A percentile compares a stretch with the other conserved stretches of the same genome.
Conservation (phyloP, 2,888 invertebrate genomes). For the Drosophila anomelani region DNA sequence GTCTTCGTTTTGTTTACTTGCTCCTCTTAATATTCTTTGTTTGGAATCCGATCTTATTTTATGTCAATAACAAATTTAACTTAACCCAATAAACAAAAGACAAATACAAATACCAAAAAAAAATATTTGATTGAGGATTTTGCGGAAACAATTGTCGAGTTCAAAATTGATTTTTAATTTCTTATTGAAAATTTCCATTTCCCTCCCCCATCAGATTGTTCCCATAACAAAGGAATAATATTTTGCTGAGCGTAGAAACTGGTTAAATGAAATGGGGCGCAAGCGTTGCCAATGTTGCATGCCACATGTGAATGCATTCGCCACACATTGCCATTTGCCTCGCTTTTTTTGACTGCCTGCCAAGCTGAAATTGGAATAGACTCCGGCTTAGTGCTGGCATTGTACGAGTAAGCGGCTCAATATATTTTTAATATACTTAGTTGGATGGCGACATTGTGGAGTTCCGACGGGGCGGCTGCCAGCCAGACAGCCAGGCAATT, state of each 20-base stretch:
- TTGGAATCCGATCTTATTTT: neutral
- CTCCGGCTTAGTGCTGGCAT: slow-evolving; percentile 51
- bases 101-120: neutral
- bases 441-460: slow-evolving; percentile 59
- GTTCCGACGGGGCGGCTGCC: slow-evolving; percentile 5
- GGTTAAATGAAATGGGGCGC: slow-evolving; percentile 16
- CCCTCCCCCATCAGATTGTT: neutral
- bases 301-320: slow-evolving; percentile 63
- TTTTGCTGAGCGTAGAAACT: slow-evolving; percentile 21
- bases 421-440: slow-evolving; percentile 78
- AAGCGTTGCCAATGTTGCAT: slow-evolving; percentile 58
- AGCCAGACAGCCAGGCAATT: slow-evolving; percentile 51
- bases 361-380: slow-evolving; percentile 69
- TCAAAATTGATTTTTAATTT: slow-evolving; percentile 1
- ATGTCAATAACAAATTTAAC: neutral
- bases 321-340: slow-evolving; percentile 4
- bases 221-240: neutral
- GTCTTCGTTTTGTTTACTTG: no score
- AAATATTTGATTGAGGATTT: neutral
- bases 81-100: neutral
- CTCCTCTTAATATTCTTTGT: no score
- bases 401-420: slow-evolving; percentile 75
- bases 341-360: slow-evolving; percentile 61
- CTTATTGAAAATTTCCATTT: slow-evolving; percentile 1
- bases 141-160: neutral